Evolutionary conservation across 1,140 invertebrate genomes (phyloP).

Genomic region (Dinoponera quadriceps): DNA sequence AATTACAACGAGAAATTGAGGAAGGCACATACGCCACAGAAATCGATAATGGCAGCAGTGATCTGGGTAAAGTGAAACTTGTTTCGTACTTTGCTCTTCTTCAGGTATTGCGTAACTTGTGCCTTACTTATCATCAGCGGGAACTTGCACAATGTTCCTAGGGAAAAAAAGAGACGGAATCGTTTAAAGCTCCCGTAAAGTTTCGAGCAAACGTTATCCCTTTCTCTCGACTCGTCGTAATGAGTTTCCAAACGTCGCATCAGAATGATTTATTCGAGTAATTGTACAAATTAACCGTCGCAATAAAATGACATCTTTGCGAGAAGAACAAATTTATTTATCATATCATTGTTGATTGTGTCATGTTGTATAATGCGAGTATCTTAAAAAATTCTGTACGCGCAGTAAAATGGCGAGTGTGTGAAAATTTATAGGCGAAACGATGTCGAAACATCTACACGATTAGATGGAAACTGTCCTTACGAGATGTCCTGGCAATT

Average conservation of each 20-base stretch:
- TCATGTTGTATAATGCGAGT: neutral
- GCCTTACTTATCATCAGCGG: neutral
- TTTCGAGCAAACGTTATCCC: neutral
- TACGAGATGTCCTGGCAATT: neutral
- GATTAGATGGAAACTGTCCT: neutral
- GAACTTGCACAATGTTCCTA: neutral
- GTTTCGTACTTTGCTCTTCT: neutral
- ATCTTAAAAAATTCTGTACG: neutral
- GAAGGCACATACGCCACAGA: slow-evolving; percentile 75
- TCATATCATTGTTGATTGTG: neutral
- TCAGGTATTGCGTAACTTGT: neutral
- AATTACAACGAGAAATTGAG: slow-evolving; percentile 80
- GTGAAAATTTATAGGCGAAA: neutral
- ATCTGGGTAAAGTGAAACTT: slow-evolving; percentile 77
- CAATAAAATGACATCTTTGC: slow-evolving; percentile 1
- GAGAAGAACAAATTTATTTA: neutral
- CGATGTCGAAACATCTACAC: neutral
- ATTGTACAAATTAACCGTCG: neutral
- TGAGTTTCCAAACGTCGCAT: neutral
- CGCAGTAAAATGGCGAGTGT: neutral
- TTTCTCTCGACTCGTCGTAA: neutral
- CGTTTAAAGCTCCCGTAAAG: neutral
- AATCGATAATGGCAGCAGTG: slow-evolving; percentile 76
- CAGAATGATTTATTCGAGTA: neutral
- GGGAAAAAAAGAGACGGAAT: neutral